Conservation (phyloP, 1,140 invertebrate genomes). For the Potamilus streckersoni region DNA sequence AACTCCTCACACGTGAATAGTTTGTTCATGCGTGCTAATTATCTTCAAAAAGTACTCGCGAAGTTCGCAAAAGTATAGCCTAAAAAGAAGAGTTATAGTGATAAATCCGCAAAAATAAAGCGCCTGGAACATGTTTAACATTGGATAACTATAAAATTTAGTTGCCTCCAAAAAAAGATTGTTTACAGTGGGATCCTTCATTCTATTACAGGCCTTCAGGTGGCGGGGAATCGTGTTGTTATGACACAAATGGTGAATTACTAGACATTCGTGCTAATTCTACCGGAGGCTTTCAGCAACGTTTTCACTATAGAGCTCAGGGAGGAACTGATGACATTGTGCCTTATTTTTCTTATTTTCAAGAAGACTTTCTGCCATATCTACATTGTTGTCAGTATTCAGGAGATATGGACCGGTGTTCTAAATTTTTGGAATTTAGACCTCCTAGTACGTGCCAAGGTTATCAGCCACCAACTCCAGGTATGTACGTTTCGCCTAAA, state of each 20-base stretch:
- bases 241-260: conserved; percentile 42
- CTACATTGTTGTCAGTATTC: conserved; percentile 59
- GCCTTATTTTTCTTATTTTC: conserved; percentile 55
- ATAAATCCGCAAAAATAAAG: too few relatives aligned
- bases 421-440: conserved; percentile 34
- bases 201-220: conserved; percentile 24
- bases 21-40: too few relatives aligned
- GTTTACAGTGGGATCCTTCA: background rate
- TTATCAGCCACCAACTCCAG: conserved; percentile 53
- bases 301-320: conserved; percentile 49
- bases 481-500: conserved; percentile 28
- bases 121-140: too few relatives aligned
- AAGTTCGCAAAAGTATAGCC: too few relatives aligned
- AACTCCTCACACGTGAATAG: too few relatives aligned
- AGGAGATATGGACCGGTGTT: conserved; percentile 32
- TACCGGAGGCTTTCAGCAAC: conserved; percentile 46
- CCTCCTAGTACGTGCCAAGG: conserved; percentile 45
- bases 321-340: conserved; percentile 29
- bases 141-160: too few relatives aligned
- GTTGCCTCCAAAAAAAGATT: too few relatives aligned
- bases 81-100: too few relatives aligned
- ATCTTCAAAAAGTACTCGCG: too few relatives aligned
- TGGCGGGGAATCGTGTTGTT: conserved; percentile 53
- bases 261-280: conserved; percentile 43
- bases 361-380: conserved; percentile 48